Conservation (phyloP, 2,888 invertebrate genomes). For the Podotricha telesiphe region DNA sequence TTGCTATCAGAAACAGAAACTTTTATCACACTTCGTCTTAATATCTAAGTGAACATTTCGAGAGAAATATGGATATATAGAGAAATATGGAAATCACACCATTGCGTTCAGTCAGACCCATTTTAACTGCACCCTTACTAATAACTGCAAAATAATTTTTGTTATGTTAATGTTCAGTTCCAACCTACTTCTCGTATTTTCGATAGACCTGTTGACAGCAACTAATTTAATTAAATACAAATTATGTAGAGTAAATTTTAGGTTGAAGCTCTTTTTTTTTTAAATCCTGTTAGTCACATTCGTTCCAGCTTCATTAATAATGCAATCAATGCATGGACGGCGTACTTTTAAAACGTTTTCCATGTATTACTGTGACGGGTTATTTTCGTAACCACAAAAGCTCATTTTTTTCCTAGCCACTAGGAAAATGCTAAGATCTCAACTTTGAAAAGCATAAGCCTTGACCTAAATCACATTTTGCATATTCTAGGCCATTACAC, state of each 20-base stretch:
- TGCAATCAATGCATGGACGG: constrained; percentile 15
- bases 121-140: too few species aligned
- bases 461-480: constrained; percentile 34
- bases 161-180: background rate
- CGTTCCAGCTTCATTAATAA: constrained; percentile 17
- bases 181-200: background rate
- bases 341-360: constrained; percentile 34
- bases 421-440: constrained; percentile 29
- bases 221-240: background rate
- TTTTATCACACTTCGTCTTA: too few species aligned
- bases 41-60: too few species aligned
- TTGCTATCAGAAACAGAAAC: too few species aligned
- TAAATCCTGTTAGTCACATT: background rate
- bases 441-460: constrained; percentile 37
- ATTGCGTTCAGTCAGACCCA: too few species aligned
- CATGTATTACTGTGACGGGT: constrained; percentile 17
- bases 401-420: constrained; percentile 27
- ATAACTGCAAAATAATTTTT: background rate
- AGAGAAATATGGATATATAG: too few species aligned
- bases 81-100: too few species aligned
- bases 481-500: constrained; percentile 28
- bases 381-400: constrained; percentile 33
- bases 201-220: background rate
- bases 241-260: background rate
- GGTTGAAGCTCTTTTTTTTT: background rate